These are phyloP conservation scores for Onchidella celtica DNA, from an alignment of 2,888 invertebrate genomes.

Conservation along the genomic window DNA sequence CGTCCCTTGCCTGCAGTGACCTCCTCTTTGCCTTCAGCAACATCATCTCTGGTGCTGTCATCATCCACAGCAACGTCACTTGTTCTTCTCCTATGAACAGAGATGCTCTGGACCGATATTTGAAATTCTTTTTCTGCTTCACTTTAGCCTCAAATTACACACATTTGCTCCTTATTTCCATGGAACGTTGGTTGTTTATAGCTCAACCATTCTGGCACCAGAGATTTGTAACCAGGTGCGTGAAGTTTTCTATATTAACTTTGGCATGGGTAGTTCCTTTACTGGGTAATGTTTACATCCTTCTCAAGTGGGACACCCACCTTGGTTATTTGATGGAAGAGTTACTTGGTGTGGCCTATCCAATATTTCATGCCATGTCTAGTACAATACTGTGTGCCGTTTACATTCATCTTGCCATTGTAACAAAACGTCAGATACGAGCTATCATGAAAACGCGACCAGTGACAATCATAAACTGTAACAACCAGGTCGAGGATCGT, in stretches of 20 bases:
- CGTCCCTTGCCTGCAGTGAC: slow-evolving; percentile 27
- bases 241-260: background rate
- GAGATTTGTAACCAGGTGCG: background rate
- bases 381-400: background rate
- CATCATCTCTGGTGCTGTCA: no score
- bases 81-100: background rate
- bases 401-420: slow-evolving; percentile 1
- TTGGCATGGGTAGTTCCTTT: background rate
- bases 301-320: background rate
- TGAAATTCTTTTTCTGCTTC: background rate
- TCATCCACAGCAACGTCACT: background rate
- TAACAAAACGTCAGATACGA: background rate
- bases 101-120: background rate
- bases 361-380: background rate
- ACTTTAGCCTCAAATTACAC: background rate
- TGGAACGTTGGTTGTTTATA: slow-evolving; percentile 29
- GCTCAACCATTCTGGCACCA: slow-evolving; percentile 6
- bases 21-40: background rate
- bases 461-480: no score
- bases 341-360: background rate
- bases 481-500: background rate
- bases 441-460: background rate
- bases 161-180: background rate
- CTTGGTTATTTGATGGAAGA: background rate
- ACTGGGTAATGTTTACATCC: background rate